Percentiles rank a stretch among this genome's conserved stretches.
Evolutionary conservation across 2,113 vertebrate genomes (phyloP).

Genomic region (Siniperca chuatsi): DNA sequence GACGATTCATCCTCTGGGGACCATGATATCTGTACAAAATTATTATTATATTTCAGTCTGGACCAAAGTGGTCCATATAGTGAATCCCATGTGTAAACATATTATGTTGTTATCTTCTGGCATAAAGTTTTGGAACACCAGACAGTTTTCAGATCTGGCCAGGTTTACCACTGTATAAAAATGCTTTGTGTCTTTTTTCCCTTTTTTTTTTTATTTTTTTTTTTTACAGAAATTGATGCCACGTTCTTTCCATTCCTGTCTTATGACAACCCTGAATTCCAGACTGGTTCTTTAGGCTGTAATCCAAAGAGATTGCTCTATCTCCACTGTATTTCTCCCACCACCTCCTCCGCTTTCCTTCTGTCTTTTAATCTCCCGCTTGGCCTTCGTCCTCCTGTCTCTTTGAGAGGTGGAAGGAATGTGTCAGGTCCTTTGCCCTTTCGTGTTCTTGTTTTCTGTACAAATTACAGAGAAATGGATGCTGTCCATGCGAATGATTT

Average conservation of each 20-base stretch:
- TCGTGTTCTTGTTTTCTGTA: background rate
- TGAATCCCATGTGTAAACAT: background rate
- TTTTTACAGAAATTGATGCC: slow-evolving; percentile 32
- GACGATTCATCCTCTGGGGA: background rate
- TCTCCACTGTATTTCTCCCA: slow-evolving; percentile 68
- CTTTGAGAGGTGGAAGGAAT: slow-evolving; percentile 68
- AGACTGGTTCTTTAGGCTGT: slow-evolving; percentile 39
- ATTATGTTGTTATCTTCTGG: background rate
- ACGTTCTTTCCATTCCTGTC: slow-evolving; percentile 69
- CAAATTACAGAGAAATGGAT: slow-evolving; percentile 20
- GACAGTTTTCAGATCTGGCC: background rate
- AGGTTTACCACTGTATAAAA: slow-evolving; percentile 11
- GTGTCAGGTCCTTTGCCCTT: slow-evolving; percentile 55
- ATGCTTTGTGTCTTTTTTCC: background rate
- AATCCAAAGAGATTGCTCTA: slow-evolving; percentile 61
- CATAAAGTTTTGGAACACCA: background rate
- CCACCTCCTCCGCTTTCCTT: slow-evolving; percentile 47
- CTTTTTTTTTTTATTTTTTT: background rate
- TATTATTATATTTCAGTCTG: background rate
- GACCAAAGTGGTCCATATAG: background rate
- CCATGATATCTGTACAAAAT: background rate
- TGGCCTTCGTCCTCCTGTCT: slow-evolving; percentile 32
- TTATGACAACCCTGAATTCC: slow-evolving; percentile 56
- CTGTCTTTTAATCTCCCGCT: slow-evolving; percentile 38
- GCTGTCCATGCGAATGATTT: slow-evolving; percentile 11